A percentile compares a stretch with the other conserved stretches of the same genome.
phyloP scores from a whole-genome alignment of 2,888 invertebrate species.

The Globia sparganii region DNA sequence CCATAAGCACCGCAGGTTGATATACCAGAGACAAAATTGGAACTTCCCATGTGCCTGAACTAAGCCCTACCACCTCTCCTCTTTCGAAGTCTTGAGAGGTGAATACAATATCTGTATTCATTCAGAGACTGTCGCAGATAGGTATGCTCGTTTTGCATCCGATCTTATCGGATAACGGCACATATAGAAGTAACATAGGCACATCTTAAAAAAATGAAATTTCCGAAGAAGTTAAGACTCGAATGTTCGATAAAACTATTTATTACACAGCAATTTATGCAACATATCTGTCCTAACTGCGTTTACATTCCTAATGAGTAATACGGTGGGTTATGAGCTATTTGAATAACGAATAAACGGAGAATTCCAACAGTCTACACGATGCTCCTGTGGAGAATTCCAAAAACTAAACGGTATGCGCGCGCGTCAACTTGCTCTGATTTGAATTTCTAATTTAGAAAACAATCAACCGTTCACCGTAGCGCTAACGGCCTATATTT shows the following conservation, averaged over 20 bases:
- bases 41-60: not conserved
- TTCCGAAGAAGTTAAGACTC: not conserved
- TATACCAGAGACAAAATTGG: not conserved
- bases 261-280: slow-evolving; percentile 14
- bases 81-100: slow-evolving; percentile 9
- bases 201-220: not conserved
- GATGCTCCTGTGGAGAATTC: slow-evolving; percentile 66
- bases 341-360: slow-evolving; percentile 37
- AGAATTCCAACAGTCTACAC: slow-evolving; percentile 42
- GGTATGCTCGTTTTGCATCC: slow-evolving; percentile 22
- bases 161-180: slow-evolving; percentile 25
- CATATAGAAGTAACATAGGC: not conserved
- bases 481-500: slow-evolving; percentile 40
- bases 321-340: slow-evolving; percentile 30
- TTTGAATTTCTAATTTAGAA: slow-evolving; percentile 72
- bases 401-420: slow-evolving; percentile 68
- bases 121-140: slow-evolving; percentile 14
- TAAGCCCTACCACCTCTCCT: not conserved
- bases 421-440: slow-evolving; percentile 64
- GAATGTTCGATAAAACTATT: not conserved
- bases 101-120: slow-evolving; percentile 31
- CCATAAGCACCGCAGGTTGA: not conserved
- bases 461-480: slow-evolving; percentile 67
- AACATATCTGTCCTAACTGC: not conserved
- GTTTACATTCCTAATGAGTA: slow-evolving; percentile 30